Evolutionary conservation across 2,888 invertebrate species (phyloP).

Genomic region (Stegana nigrithorax): DNA sequence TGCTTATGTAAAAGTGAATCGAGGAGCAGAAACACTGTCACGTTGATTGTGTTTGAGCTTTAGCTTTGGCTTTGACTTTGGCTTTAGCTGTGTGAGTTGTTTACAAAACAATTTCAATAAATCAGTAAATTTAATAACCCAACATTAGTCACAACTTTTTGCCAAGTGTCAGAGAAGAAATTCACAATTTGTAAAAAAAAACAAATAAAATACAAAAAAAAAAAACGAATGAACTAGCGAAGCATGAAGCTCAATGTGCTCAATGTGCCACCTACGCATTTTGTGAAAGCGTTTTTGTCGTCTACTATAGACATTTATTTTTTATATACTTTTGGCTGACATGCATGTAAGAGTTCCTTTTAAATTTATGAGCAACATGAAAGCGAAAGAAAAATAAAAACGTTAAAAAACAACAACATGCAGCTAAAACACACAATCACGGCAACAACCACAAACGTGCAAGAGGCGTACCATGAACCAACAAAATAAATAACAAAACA

Average conservation of each 20-base stretch:
- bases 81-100: too few species aligned
- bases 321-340: not conserved
- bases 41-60: too few species aligned
- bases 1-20: too few species aligned
- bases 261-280: constrained; percentile 7
- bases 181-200: not conserved
- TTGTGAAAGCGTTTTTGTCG: not conserved
- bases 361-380: constrained; percentile 17
- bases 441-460: not conserved
- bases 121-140: constrained; percentile 58
- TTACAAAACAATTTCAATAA: constrained; percentile 31
- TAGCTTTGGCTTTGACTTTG: too few species aligned
- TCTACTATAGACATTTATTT: not conserved
- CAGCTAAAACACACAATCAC: not conserved
- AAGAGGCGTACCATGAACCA: not conserved
- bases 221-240: constrained; percentile 26
- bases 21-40: too few species aligned
- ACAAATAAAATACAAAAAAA: constrained; percentile 9
- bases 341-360: constrained; percentile 2
- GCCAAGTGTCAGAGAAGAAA: constrained; percentile 26
- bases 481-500: not conserved
- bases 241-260: not conserved
- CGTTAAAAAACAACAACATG: not conserved
- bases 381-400: constrained; percentile 1
- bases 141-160: constrained; percentile 60